These are phyloP conservation scores for Lithosia quadra DNA, from an alignment of 2,888 invertebrate genomes.

Conservation along the genomic window DNA sequence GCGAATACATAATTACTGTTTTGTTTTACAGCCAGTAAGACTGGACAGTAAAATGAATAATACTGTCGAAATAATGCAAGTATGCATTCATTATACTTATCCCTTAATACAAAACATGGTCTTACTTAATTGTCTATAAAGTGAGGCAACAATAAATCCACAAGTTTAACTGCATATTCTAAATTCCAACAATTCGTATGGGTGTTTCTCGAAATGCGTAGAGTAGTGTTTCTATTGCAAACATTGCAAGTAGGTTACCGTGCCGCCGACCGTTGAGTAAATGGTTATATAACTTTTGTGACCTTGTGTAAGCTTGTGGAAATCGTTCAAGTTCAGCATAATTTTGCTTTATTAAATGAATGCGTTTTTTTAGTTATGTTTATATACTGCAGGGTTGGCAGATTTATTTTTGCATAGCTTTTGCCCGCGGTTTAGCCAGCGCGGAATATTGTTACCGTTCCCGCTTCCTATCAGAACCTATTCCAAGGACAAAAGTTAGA, in stretches of 20 bases:
- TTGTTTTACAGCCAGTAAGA: neutral
- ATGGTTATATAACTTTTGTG: conserved; percentile 32
- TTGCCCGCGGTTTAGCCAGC: neutral
- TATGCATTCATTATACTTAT: neutral
- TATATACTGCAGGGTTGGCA: neutral
- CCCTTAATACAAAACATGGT: neutral
- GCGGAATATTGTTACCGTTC: neutral
- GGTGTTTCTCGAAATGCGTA: conserved; percentile 42
- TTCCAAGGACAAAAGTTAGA: too few species aligned
- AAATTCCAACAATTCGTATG: conserved; percentile 43
- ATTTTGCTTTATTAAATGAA: conserved; percentile 23
- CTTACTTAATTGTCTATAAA: conserved; percentile 8
- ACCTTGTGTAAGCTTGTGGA: conserved; percentile 45
- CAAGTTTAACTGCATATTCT: conserved; percentile 20
- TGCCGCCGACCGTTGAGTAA: conserved; percentile 35
- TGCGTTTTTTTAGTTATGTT: conserved; percentile 8
- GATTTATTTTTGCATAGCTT: neutral
- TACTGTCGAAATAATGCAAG: neutral
- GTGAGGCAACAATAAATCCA: conserved; percentile 14
- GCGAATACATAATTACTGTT: neutral
- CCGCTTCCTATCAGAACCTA: neutral
- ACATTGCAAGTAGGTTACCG: conserved; percentile 43
- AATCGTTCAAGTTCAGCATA: conserved; percentile 47
- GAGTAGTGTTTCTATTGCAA: conserved; percentile 30
- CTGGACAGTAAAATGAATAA: neutral